Evolutionary conservation across 2,888 invertebrate genomes (phyloP).

Genomic region (Drosophila meridionalis): DNA sequence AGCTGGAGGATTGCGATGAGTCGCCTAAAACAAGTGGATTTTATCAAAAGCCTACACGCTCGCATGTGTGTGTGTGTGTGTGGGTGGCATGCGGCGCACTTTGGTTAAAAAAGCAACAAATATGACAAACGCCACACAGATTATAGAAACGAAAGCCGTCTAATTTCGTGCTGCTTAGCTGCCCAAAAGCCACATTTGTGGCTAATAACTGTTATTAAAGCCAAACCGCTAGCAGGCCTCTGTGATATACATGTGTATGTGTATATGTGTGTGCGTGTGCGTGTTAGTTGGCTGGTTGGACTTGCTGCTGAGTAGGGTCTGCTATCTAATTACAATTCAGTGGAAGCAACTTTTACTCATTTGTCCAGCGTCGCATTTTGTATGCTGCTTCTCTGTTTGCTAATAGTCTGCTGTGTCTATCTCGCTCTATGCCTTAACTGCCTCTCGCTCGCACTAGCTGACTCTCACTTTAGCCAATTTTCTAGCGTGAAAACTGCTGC

Average conservation of each 20-base stretch:
- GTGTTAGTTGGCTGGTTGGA: not conserved
- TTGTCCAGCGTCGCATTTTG: constrained; percentile 33
- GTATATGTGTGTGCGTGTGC: not conserved
- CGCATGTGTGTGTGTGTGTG: constrained; percentile 12
- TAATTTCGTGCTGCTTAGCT: constrained; percentile 45
- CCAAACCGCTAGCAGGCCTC: not conserved
- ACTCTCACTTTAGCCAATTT: constrained; percentile 25
- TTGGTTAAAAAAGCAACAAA: constrained; percentile 19
- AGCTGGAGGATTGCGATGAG: constrained; percentile 1
- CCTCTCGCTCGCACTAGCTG: not conserved
- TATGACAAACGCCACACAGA: constrained; percentile 48
- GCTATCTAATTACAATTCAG: constrained; percentile 33
- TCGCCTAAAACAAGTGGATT: constrained; percentile 61
- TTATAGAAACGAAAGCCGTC: constrained; percentile 28
- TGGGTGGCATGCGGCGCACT: constrained; percentile 13
- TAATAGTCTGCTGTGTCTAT: constrained; percentile 27
- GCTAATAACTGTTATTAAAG: constrained; percentile 52
- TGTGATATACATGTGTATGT: not conserved
- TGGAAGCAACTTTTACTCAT: constrained; percentile 35
- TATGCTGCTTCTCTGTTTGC: constrained; percentile 23
- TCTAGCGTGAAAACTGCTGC: constrained; percentile 65
- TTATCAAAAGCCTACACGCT: constrained; percentile 53
- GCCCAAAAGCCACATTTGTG: constrained; percentile 35
- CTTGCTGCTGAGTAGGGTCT: not conserved
- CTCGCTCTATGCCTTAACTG: not conserved